Conservation (phyloP, 2,888 invertebrate genomes). For the Didymodactylos carnosus region DNA sequence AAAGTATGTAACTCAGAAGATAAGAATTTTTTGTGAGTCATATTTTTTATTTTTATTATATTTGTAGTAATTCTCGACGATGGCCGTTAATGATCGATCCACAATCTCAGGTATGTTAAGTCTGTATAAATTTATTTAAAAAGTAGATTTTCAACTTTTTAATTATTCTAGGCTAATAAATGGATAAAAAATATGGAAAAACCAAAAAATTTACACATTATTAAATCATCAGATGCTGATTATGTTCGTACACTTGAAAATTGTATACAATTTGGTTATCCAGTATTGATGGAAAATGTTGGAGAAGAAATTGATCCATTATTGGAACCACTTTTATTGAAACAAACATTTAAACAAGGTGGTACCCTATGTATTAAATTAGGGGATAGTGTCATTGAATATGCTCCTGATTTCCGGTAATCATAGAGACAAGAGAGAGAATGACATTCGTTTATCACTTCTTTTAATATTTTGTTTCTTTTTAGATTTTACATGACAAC, state of each 20-base stretch:
- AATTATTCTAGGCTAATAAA: too few species aligned
- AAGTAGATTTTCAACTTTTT: too few species aligned
- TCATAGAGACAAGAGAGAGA: too few species aligned
- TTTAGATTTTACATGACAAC: conserved; percentile 36
- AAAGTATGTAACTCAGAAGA: conserved; percentile 20
- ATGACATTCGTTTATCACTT: too few species aligned
- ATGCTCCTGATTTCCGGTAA: conserved; percentile 30
- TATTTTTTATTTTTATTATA: too few species aligned
- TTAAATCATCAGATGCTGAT: conserved; percentile 59
- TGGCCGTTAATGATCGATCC: conserved; percentile 31
- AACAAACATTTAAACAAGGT: conserved; percentile 37
- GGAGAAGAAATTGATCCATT: conserved; percentile 35
- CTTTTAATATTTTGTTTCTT: not conserved
- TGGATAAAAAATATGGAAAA: conserved; percentile 86
- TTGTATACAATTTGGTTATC: conserved; percentile 36
- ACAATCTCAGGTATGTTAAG: conserved; percentile 47
- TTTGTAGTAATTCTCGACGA: conserved; percentile 32
- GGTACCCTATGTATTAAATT: conserved; percentile 34
- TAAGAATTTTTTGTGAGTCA: too few species aligned
- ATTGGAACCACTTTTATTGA: conserved; percentile 35
- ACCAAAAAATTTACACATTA: conserved; percentile 51
- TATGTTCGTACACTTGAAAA: conserved; percentile 43
- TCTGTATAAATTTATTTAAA: too few species aligned
- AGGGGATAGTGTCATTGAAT: conserved; percentile 37
- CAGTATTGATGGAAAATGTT: conserved; percentile 35